Evolutionary conservation across 2,113 vertebrate species (phyloP).

Genomic region (Archilochus colubris): DNA sequence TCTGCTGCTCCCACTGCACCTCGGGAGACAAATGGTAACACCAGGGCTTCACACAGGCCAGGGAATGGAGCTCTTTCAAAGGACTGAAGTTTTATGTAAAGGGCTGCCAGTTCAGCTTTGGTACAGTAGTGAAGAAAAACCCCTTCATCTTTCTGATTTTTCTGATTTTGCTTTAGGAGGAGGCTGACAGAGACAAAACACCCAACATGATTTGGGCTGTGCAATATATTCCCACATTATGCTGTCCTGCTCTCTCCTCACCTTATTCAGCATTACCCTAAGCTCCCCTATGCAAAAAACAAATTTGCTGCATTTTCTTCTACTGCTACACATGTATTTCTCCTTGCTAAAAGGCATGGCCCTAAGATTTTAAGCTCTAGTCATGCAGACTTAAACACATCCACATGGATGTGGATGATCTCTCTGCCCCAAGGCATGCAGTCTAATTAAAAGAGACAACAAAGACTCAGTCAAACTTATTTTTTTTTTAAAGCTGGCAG

Average conservation of each 20-base stretch:
- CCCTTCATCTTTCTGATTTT: not conserved
- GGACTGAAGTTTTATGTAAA: not conserved
- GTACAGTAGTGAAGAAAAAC: not conserved
- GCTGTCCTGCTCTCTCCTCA: not conserved
- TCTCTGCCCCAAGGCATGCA: not conserved
- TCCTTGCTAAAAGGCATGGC: not conserved
- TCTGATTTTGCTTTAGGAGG: not conserved
- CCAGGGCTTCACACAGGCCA: accelerated
- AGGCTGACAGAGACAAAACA: not conserved
- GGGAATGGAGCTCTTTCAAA: not conserved
- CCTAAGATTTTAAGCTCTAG: not conserved
- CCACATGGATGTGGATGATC: accelerated
- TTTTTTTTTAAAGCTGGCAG: not conserved
- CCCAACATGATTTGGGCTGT: not conserved
- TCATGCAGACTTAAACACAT: not conserved
- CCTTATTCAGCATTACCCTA: not conserved
- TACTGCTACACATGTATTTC: not conserved
- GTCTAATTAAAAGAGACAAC: not conserved
- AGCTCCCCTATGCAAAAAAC: not conserved
- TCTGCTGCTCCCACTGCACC: accelerated
- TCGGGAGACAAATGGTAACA: not conserved
- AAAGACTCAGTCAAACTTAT: not conserved
- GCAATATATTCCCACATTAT: not conserved
- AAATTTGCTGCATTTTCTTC: not conserved
- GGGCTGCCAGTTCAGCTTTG: not conserved